Evolutionary conservation across 2,888 invertebrate genomes (phyloP), one percentile per base, ranked within the genome.

Genomic region (Dasypogon diadema): DNA sequence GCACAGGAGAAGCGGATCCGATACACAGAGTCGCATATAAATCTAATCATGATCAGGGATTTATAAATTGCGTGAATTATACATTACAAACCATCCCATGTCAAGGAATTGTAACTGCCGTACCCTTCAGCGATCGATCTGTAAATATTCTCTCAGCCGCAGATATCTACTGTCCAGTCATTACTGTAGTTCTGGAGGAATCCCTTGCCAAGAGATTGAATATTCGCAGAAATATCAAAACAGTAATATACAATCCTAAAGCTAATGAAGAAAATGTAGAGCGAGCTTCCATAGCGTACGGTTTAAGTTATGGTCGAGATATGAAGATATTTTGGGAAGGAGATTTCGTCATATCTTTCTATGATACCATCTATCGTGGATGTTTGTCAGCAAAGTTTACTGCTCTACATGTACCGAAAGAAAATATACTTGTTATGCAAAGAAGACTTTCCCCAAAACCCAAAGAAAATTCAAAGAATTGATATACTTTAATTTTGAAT

Each of bases 151-250:
- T 85, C 68, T 81, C 83, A 0, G 80, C 82, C 1, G 76, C 80
- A 0, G 82, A 84, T 74, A 83, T 86, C n/a, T 84, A 86, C 46
- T 86, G 86, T 72, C 86, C 86, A 0, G 85, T 86, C 1, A 83
- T 83, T 63, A 79, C 83, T 34, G 54, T 76, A 8, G 79, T 80
- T 0, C 30, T 75, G 1, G 75, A 78, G 1, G 79, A 75, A 42
- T 18, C 8, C 10, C 2, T 77, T 1, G 79, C 70, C 46, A 42
- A 1, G 30, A 21, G 30, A 21, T 26, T 46, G 81, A 12, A 78
- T 78, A 2, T 75, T 83, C 48, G 81, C 81, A 0, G 80, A 82
- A 10, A 60, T 78, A 2, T 75, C 84, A 48, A 84, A 84, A 80
- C 73, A n/a, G 51, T 73, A 10, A 42, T 73, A 34, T 12, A 37